These are phyloP conservation scores for Menura novaehollandiae DNA, from an alignment of 2,113 vertebrate species.

Conservation along the genomic window DNA sequence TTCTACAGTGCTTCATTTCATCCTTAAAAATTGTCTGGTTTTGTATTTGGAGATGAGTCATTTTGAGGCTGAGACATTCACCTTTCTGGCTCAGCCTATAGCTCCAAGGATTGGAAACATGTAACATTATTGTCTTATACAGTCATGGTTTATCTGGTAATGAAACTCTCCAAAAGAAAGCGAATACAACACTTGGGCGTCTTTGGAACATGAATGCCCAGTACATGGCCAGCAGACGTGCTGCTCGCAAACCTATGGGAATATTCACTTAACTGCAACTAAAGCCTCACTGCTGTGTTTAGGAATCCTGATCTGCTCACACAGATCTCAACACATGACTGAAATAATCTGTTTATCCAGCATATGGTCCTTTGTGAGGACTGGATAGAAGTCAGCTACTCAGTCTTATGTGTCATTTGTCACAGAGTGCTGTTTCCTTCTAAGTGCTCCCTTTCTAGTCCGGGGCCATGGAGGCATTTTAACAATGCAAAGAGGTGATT, in stretches of 20 bases:
- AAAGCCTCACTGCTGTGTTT: neutral
- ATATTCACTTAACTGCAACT: neutral
- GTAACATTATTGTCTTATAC: neutral
- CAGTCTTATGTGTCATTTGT: neutral
- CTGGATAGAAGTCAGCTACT: neutral
- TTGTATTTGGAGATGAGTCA: neutral
- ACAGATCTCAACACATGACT: conserved; percentile 20
- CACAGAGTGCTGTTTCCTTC: neutral
- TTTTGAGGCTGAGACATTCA: neutral
- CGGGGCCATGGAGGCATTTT: neutral
- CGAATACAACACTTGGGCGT: accelerated
- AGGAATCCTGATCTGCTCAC: conserved; percentile 37
- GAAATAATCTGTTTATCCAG: conserved; percentile 45
- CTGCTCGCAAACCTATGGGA: neutral
- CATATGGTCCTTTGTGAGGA: conserved; percentile 10
- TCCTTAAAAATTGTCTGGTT: neutral
- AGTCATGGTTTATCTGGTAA: neutral
- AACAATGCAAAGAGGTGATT: conserved; percentile 31
- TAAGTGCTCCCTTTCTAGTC: neutral
- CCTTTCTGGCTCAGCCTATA: neutral
- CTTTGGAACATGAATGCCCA: neutral
- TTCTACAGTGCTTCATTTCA: neutral
- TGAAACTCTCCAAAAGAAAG: neutral
- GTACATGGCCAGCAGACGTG: neutral
- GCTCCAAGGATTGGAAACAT: neutral